Evolutionary conservation across 2,113 vertebrate genomes (phyloP).

Genomic region (Buteo buteo): DNA sequence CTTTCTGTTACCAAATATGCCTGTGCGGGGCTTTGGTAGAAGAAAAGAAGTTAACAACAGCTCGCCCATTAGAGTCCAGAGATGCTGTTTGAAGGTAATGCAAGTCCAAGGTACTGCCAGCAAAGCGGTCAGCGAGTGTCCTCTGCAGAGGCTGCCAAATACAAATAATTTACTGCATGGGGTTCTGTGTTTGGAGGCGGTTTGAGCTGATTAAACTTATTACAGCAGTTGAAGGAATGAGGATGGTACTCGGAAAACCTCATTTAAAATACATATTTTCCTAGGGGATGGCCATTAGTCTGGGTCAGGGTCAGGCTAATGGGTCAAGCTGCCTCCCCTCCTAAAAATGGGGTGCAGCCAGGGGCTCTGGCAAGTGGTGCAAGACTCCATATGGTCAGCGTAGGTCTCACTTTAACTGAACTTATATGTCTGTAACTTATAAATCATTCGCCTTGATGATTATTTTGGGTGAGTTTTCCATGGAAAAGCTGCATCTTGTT

Average conservation of each 20-base stretch:
- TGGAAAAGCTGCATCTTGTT: accelerated
- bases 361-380: background rate
- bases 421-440: background rate
- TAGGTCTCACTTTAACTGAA: background rate
- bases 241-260: background rate
- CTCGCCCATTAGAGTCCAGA: background rate
- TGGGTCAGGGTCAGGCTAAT: background rate
- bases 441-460: background rate
- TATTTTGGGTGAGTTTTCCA: background rate
- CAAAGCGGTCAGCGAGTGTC: background rate
- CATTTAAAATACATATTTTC: background rate
- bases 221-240: background rate
- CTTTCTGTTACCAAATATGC: background rate
- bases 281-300: background rate
- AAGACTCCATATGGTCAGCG: accelerated
- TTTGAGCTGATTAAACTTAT: background rate
- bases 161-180: background rate
- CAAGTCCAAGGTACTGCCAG: background rate
- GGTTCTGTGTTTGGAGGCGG: background rate
- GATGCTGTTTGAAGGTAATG: background rate
- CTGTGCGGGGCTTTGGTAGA: background rate
- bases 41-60: background rate
- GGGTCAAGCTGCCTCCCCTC: background rate
- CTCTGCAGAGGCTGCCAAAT: background rate
- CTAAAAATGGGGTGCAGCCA: background rate